Evolutionary conservation across 2,113 vertebrate species (phyloP), one percentile per base, ranked within the genome.

Genomic region (Procavia capensis): DNA sequence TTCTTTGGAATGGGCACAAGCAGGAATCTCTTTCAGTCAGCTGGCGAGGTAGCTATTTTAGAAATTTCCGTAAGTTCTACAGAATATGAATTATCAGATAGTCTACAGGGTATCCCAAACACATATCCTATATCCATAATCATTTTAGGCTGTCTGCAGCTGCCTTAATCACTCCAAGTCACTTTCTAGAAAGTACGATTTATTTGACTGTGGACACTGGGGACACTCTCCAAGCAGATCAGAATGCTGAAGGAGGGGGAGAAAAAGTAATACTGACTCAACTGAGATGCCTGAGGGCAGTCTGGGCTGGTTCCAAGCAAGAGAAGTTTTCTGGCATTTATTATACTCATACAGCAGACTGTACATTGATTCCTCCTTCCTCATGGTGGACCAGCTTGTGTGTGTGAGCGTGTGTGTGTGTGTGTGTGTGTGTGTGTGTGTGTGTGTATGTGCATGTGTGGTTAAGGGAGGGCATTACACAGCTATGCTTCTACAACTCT

Each of bases 381-480:
- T 39, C 24, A 9, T 1, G 13, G 43, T 14, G 20, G 4, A 5
- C 0, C 1, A 22, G 2, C 5, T n/a, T n/a, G n/a, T n/a, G n/a
- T n/a, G n/a, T n/a, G n/a, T n/a, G n/a, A n/a, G n/a, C n/a, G n/a
- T n/a, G n/a, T n/a, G n/a, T n/a, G n/a, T n/a, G n/a, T n/a, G n/a
- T n/a, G n/a, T n/a, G n/a, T n/a, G n/a, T n/a, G n/a, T n/a, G n/a
- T n/a, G n/a, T n/a, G n/a, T n/a, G n/a, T n/a, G n/a, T n/a, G n/a
- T n/a, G n/a, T n/a, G n/a, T n/a, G n/a, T n/a, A n/a, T n/a, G n/a
- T n/a, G n/a, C n/a, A n/a, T n/a, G n/a, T n/a, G n/a, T n/a, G n/a
- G n/a, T n/a, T n/a, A n/a, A n/a, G 19, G 9, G 57, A 24, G 19
- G 19, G 57, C 47, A 22, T 61, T 75, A 86, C 16, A 2, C 50